These are phyloP conservation scores for Leucophenga montana DNA, from an alignment of 2,888 invertebrate species.

Conservation along the genomic window DNA sequence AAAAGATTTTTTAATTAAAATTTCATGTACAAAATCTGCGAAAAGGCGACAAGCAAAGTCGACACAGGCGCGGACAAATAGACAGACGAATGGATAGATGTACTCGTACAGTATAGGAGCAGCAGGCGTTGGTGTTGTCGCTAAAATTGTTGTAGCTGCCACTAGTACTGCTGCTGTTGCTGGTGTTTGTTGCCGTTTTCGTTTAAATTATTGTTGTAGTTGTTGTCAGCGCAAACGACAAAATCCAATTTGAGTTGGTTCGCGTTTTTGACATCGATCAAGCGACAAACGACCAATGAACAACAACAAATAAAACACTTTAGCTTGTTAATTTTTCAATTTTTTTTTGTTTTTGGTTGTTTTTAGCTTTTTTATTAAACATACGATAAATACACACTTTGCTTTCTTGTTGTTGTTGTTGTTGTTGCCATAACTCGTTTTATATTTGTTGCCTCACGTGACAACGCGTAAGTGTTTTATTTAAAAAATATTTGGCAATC, in stretches of 20 bases:
- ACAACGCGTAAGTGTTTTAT: too few species aligned
- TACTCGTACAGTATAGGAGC: neutral
- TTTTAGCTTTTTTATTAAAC: too few species aligned
- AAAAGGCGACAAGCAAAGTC: constrained; percentile 5
- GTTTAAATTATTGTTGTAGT: neutral
- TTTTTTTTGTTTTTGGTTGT: too few species aligned
- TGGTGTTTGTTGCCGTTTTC: neutral
- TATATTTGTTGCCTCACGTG: too few species aligned
- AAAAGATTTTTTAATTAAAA: constrained; percentile 63
- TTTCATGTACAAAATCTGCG: constrained; percentile 55
- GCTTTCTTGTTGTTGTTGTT: too few species aligned
- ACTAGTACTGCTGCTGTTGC: constrained; percentile 18
- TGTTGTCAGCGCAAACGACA: constrained; percentile 40
- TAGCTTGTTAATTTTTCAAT: constrained; percentile 42
- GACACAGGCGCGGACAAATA: neutral
- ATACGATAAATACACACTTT: neutral
- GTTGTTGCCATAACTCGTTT: too few species aligned
- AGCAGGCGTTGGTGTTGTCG: constrained; percentile 1
- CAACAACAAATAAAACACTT: constrained; percentile 53
- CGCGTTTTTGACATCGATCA: too few species aligned
- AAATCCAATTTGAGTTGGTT: constrained; percentile 58
- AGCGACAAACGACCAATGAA: neutral
- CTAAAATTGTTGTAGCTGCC: constrained; percentile 49
- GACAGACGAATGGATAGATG: neutral
- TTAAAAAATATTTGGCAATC: too few species aligned